Conservation (phyloP, 2,113 vertebrate species). For the Crocuta crocuta region DNA sequence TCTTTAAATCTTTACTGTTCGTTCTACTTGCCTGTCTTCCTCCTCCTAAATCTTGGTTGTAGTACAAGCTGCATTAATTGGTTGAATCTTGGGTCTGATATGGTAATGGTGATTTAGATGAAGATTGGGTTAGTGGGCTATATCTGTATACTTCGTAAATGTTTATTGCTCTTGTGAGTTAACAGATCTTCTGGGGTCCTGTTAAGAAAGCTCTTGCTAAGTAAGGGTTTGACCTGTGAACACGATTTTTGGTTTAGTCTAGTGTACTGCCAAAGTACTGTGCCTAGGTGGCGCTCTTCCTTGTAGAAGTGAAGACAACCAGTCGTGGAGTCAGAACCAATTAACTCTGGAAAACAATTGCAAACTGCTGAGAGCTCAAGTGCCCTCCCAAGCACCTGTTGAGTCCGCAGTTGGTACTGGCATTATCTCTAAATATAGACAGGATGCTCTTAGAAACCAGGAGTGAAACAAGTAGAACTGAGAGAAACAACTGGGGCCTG, state of each 20-base stretch:
- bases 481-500: conserved; percentile 60
- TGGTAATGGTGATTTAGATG: not conserved
- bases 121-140: conserved; percentile 23
- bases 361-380: conserved; percentile 63
- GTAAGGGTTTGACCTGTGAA: conserved; percentile 21
- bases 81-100: conserved; percentile 50
- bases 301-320: conserved; percentile 37
- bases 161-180: conserved; percentile 30
- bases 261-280: not conserved
- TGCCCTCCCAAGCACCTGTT: conserved; percentile 63
- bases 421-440: conserved; percentile 72
- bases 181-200: not conserved
- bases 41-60: not conserved
- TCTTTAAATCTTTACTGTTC: not conserved
- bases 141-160: conserved; percentile 19
- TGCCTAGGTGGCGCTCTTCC: not conserved
- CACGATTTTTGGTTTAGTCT: conserved; percentile 6
- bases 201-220: not conserved
- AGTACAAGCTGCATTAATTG: conserved; percentile 32
- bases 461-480: conserved; percentile 38
- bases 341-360: conserved; percentile 55
- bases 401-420: conserved; percentile 55
- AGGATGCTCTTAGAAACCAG: conserved; percentile 53
- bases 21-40: not conserved
- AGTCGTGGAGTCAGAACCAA: conserved; percentile 35